A percentile compares a stretch with the other conserved stretches of the same genome.
Conservation (phyloP, 2,113 vertebrate genomes). For the Mobula hypostoma region DNA sequence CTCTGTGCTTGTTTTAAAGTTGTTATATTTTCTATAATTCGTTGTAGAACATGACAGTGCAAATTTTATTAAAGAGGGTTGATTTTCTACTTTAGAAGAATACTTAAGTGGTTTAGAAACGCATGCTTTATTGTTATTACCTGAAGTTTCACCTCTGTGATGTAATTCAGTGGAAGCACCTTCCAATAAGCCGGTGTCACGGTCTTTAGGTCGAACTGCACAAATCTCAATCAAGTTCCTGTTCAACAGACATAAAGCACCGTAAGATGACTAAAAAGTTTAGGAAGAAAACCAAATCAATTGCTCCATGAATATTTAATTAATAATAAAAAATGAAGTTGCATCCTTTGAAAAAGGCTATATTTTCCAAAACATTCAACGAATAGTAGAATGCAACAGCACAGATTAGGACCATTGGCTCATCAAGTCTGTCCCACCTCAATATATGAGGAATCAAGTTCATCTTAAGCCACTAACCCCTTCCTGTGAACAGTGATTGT, state of each 20-base stretch:
- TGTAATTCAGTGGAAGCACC: conserved; percentile 39
- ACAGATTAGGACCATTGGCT: no score
- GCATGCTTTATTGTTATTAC: conserved; percentile 42
- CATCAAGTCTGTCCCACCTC: no score
- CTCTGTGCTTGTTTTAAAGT: neutral
- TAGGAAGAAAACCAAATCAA: neutral
- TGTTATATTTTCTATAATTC: no score
- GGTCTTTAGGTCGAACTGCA: conserved; percentile 42
- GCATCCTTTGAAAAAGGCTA: neutral
- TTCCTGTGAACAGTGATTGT: no score
- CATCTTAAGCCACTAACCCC: no score
- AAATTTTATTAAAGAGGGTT: no score
- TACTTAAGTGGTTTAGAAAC: neutral
- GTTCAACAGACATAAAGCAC: conserved; percentile 39
- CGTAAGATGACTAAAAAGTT: neutral
- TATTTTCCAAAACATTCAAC: neutral
- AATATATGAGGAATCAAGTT: no score
- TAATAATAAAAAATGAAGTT: neutral
- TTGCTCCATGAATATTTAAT: neutral
- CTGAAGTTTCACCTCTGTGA: conserved; percentile 28
- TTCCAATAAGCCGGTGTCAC: conserved; percentile 37
- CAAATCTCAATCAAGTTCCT: conserved; percentile 54
- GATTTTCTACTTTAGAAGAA: neutral
- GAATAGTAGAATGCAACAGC: no score
- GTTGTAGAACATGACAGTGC: no score